These are phyloP conservation scores for Drosophila pandora DNA, from an alignment of 1,140 invertebrate species.

Conservation along the genomic window DNA sequence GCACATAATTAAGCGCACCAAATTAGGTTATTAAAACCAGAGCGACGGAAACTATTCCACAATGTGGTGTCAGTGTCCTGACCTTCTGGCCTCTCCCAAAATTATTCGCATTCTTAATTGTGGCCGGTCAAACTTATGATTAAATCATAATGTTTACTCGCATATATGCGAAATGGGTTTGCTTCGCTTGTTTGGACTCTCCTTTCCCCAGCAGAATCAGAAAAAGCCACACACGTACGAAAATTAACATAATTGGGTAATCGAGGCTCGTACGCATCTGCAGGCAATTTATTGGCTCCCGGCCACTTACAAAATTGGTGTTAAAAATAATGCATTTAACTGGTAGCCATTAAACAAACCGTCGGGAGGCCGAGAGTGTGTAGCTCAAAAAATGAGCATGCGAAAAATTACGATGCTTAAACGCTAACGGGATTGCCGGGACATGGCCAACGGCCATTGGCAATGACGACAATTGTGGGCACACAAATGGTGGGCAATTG, in stretches of 20 bases:
- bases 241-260: slow-evolving; percentile 77
- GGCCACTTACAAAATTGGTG: slow-evolving; percentile 63
- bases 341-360: slow-evolving; percentile 12
- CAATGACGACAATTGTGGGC: slow-evolving; percentile 67
- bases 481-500: slow-evolving; percentile 74
- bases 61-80: slow-evolving; percentile 1
- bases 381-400: slow-evolving; percentile 48
- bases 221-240: slow-evolving; percentile 49
- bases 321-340: slow-evolving; percentile 79
- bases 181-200: slow-evolving; percentile 30
- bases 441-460: slow-evolving; percentile 8
- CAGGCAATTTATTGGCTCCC: slow-evolving; percentile 64
- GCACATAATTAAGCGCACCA: slow-evolving; percentile 65
- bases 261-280: slow-evolving; percentile 62
- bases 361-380: slow-evolving; percentile 1
- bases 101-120: slow-evolving; percentile 49
- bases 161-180: slow-evolving; percentile 16
- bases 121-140: slow-evolving; percentile 40
- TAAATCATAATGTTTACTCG: slow-evolving; percentile 42
- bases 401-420: slow-evolving; percentile 66
- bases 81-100: slow-evolving; percentile 1
- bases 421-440: slow-evolving; percentile 25
- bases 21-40: slow-evolving; percentile 47
- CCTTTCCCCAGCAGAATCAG: not conserved
- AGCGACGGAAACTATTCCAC: slow-evolving; percentile 40